phyloP scores from a whole-genome alignment of 2,113 vertebrate genomes.

The Chionomys nivalis region DNA sequence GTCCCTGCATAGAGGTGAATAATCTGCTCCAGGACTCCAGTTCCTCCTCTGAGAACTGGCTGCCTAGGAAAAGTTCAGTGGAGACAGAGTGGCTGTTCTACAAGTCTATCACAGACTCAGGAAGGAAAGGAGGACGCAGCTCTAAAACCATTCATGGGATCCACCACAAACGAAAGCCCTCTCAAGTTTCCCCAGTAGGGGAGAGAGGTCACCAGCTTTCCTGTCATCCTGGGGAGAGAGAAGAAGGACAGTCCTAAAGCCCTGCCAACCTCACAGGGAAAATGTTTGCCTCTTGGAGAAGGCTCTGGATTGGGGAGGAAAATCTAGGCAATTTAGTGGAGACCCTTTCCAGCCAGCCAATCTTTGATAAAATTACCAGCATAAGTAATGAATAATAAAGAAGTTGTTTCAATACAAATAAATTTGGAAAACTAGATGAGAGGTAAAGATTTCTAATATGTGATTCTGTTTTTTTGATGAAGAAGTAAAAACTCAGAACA shows the following conservation, averaged over 20 bases:
- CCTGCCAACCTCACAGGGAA: not conserved
- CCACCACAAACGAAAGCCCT: not conserved
- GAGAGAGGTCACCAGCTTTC: not conserved
- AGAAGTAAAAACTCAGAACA: not conserved
- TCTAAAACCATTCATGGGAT: not conserved
- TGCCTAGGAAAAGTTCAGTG: not conserved
- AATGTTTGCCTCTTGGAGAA: not conserved
- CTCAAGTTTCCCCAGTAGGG: not conserved
- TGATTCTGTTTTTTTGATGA: not conserved
- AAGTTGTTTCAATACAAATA: not conserved
- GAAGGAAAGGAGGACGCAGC: not conserved
- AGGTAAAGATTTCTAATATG: not conserved
- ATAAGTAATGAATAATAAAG: not conserved
- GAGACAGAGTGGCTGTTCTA: not conserved
- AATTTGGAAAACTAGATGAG: conserved; percentile 41
- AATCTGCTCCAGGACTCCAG: not conserved
- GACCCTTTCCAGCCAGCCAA: not conserved
- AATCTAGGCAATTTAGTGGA: not conserved
- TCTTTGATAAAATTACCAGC: not conserved
- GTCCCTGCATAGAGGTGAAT: conserved; percentile 51
- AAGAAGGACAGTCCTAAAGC: too few relatives aligned
- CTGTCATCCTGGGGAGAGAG: conserved; percentile 3
- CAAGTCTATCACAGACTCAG: not conserved
- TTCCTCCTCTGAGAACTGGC: not conserved
- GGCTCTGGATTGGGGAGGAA: not conserved